A percentile compares a stretch with the other conserved stretches of the same genome.
phyloP scores from a whole-genome alignment of 2,888 invertebrate species.

The Parnassius apollo region DNA sequence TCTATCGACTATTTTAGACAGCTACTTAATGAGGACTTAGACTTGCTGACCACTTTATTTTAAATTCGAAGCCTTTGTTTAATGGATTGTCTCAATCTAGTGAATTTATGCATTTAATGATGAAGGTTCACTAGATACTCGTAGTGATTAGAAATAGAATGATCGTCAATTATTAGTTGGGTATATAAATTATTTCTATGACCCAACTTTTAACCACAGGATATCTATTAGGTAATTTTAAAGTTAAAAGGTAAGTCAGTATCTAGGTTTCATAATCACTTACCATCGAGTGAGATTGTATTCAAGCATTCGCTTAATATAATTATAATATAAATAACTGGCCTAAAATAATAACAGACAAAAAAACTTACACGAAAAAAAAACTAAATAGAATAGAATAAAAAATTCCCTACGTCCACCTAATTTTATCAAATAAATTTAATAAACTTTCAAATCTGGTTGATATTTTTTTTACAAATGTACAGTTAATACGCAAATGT shows the following conservation, averaged over 20 bases:
- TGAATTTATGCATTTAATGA: not conserved
- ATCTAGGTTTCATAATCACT: too few relatives aligned
- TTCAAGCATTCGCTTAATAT: too few relatives aligned
- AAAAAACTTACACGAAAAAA: not conserved
- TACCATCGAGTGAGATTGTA: too few relatives aligned
- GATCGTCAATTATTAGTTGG: not conserved
- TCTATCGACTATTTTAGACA: conserved; percentile 39
- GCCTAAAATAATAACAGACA: not conserved
- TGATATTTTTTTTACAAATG: not conserved
- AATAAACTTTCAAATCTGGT: not conserved
- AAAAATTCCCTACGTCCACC: not conserved
- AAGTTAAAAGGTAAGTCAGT: not conserved
- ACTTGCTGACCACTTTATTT: conserved; percentile 24
- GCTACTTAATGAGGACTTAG: conserved; percentile 28
- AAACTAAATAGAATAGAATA: not conserved
- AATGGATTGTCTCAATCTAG: not conserved
- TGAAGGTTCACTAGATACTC: not conserved
- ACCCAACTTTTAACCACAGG: not conserved
- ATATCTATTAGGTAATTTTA: not conserved
- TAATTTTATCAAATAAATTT: not conserved
- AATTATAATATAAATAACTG: not conserved
- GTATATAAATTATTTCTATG: not conserved
- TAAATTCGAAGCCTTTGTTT: conserved; percentile 26
- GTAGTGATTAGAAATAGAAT: not conserved
- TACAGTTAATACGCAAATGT: conserved; percentile 1